A percentile compares a stretch with the other conserved stretches of the same genome.
Conservation (phyloP, 2,888 invertebrate species). For the Limnephilus lunatus region DNA sequence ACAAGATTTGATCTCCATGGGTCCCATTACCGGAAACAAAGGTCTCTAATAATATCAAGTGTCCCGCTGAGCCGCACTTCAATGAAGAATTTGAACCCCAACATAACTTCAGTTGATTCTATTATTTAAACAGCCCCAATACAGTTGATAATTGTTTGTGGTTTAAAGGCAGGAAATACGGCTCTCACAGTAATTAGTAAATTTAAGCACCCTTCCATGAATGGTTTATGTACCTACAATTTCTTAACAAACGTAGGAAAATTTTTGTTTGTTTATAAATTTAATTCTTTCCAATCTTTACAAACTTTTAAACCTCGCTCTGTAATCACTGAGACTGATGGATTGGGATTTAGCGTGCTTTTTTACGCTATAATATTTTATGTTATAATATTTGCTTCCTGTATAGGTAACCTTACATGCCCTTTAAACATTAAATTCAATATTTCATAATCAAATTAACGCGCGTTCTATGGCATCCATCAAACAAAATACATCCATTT, state of each 20-base stretch:
- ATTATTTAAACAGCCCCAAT: constrained; percentile 21
- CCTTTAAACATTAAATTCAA: constrained; percentile 9
- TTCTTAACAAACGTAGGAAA: background rate
- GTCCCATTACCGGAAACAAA: constrained; percentile 8
- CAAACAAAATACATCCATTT: background rate
- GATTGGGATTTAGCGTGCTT: background rate
- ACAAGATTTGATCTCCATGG: constrained; percentile 11
- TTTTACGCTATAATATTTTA: no score
- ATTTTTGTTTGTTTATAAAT: background rate
- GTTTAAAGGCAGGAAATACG: background rate
- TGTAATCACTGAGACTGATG: background rate
- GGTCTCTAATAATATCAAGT: background rate
- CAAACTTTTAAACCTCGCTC: background rate
- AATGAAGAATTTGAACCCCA: constrained; percentile 2
- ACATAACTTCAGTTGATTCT: background rate
- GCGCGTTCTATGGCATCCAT: constrained; percentile 30
- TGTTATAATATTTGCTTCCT: background rate
- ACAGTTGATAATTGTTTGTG: background rate
- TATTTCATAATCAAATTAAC: constrained; percentile 31
- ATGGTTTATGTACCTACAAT: no score
- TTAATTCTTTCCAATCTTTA: background rate
- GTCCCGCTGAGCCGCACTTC: background rate
- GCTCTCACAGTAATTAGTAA: background rate
- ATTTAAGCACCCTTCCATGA: background rate
- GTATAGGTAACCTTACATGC: background rate